phyloP scores from a whole-genome alignment of 2,113 vertebrate species.

The Neodontobutis hainanensis region DNA sequence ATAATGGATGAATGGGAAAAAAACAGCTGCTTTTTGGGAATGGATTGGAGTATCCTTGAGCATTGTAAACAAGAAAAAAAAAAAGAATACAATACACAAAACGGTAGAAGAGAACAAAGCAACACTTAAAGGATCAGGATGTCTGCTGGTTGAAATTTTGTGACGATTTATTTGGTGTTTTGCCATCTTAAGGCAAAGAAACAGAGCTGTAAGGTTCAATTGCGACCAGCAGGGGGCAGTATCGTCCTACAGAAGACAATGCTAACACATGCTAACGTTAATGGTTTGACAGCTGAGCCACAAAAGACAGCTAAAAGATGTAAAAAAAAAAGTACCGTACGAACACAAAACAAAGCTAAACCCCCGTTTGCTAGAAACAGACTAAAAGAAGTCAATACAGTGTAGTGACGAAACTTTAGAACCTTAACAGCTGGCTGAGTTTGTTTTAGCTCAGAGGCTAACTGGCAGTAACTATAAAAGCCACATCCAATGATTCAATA shows the following conservation, averaged over 20 bases:
- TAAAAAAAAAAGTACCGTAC: not conserved
- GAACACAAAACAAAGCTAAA: accelerated
- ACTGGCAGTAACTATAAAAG: conserved; percentile 49
- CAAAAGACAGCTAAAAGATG: not conserved
- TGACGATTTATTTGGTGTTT: too few relatives aligned
- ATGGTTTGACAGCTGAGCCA: conserved; percentile 31
- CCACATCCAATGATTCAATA: not conserved
- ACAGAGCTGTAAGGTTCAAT: not conserved
- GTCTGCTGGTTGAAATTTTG: too few relatives aligned
- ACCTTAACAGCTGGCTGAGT: conserved; percentile 7
- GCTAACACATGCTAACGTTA: conserved; percentile 37
- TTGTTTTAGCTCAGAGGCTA: conserved; percentile 41
- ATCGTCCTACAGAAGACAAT: not conserved
- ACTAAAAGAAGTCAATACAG: accelerated
- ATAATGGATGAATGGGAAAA: too few relatives aligned
- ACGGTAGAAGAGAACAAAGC: too few relatives aligned
- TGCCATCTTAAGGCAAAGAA: too few relatives aligned
- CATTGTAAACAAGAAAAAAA: too few relatives aligned
- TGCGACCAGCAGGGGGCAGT: conserved; percentile 45
- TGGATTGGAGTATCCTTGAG: too few relatives aligned
- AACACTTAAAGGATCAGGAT: too few relatives aligned
- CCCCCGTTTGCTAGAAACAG: accelerated
- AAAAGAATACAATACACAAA: too few relatives aligned
- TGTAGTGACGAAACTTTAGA: not conserved
- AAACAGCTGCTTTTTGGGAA: too few relatives aligned